These are phyloP conservation scores for Brachionus rotundiformis DNA, from an alignment of 1,140 invertebrate genomes.

Conservation along the genomic window DNA sequence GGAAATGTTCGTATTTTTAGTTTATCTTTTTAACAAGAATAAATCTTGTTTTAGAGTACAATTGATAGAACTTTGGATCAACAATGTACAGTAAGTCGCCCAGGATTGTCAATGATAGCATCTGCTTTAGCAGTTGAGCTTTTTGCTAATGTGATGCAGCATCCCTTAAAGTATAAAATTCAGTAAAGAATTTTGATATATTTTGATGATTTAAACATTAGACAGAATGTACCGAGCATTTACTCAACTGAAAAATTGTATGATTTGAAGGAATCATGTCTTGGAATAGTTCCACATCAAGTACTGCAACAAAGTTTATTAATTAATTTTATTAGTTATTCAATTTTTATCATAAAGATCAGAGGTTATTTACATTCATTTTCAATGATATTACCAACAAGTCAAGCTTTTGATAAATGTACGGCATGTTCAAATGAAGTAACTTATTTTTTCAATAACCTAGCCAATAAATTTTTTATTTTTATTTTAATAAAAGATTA, in stretches of 20 bases:
- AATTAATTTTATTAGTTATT: neutral
- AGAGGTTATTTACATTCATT: constrained; percentile 50
- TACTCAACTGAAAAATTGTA: neutral
- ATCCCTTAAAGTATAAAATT: constrained; percentile 71
- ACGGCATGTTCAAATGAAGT: constrained; percentile 80
- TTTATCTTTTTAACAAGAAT: no score
- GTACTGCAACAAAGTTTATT: neutral
- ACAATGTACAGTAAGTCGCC: constrained; percentile 95
- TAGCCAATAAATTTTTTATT: neutral
- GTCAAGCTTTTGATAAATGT: constrained; percentile 80
- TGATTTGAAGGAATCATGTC: constrained; percentile 42
- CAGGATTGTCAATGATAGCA: constrained; percentile 87
- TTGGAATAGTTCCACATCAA: constrained; percentile 85
- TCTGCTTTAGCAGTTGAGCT: constrained; percentile 87
- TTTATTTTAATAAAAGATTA: constrained; percentile 65
- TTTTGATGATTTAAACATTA: neutral
- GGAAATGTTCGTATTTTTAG: constrained; percentile 90
- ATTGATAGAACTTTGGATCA: constrained; percentile 90
- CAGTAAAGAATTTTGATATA: neutral
- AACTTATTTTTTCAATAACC: constrained; percentile 51
- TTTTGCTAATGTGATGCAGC: constrained; percentile 80
- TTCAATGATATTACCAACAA: constrained; percentile 77
- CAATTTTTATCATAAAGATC: neutral
- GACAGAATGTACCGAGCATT: neutral
- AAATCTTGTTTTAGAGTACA: constrained; percentile 11